Percentiles rank a stretch among this genome's conserved stretches.
Conservation (phyloP, 2,888 invertebrate species). For the Diploptera punctata region DNA sequence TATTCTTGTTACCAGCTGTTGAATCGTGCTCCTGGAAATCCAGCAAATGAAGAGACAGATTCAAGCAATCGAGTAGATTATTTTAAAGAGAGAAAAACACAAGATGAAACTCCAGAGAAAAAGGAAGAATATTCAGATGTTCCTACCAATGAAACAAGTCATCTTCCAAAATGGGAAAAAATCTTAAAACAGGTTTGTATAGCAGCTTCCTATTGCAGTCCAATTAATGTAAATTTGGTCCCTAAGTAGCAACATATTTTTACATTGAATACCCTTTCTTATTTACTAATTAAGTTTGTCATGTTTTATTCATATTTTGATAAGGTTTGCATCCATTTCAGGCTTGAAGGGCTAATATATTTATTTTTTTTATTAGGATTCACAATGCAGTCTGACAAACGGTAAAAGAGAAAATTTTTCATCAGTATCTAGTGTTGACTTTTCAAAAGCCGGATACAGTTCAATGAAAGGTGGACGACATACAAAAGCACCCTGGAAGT, state of each 20-base stretch:
- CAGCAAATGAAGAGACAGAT: conserved; percentile 43
- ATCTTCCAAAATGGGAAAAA: conserved; percentile 29
- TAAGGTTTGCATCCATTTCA: too few species aligned
- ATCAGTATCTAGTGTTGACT: conserved; percentile 8
- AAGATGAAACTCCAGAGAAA: not conserved
- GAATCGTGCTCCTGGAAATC: conserved; percentile 49
- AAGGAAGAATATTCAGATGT: not conserved
- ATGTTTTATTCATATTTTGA: too few species aligned
- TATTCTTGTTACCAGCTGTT: conserved; percentile 46
- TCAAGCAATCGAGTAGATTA: not conserved
- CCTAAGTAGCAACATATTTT: too few species aligned
- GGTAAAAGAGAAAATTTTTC: not conserved
- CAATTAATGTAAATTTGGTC: too few species aligned
- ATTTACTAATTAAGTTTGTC: too few species aligned
- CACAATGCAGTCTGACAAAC: not conserved
- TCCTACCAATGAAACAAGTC: conserved; percentile 3
- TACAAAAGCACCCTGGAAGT: conserved; percentile 49
- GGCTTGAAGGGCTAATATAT: too few species aligned
- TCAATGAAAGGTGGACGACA: not conserved
- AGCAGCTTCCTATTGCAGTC: conserved; percentile 1
- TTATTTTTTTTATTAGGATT: not conserved
- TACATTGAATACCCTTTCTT: too few species aligned
- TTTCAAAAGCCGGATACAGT: conserved; percentile 35
- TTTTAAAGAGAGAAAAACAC: not conserved
- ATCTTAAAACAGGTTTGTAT: not conserved